Evolutionary conservation across 1,140 invertebrate species (phyloP), one percentile per base, ranked within the genome.

Genomic region (Psilanteris sp.): DNA sequence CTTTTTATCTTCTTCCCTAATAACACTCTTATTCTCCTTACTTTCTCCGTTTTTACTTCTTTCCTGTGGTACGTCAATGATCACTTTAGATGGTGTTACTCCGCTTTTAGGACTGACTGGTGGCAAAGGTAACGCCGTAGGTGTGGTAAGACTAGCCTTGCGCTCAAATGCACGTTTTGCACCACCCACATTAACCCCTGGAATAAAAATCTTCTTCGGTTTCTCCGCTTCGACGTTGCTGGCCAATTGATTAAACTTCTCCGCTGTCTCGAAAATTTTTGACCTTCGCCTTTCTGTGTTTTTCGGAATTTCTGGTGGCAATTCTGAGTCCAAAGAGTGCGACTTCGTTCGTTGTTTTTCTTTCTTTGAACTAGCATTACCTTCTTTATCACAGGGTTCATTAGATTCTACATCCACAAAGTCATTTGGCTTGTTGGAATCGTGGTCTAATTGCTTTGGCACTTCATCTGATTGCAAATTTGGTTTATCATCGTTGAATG

Each of bases 111-210:
- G 26, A 24, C 18, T 57, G 3, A 55, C 14, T 0, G 71, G 39
- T 10, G 79, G 44, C 4, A 29, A 37, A 1, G 88, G 84, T 61
- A 75, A 41, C 4, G 79, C 32, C 4, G 57, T 55, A 2, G 82
- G 59, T 3, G 87, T 82, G 0, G 90, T 93, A 22, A 92, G 89
- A 73, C 91, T 94, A 15, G 91, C 93, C 87, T 93, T 92, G 16
- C 93, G 88, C 79, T 96, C 95, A 83, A 95, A 96, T 74, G 94
- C 94, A 73, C 93, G 92, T 76, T 95, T 95, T 46, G 93, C 94
- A 80, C 93, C 95, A 50, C 93, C 93, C 1, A 96, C 94, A 81
- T 94, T 94, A 7, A 95, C 93, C 15, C 92, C 94, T 8, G 94
- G 93, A 80, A 95, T 93, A 67, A 93, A 91, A 18, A 94, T 90